phyloP scores from a whole-genome alignment of 2,113 vertebrate genomes.

The Orientallactaga bullata region DNA sequence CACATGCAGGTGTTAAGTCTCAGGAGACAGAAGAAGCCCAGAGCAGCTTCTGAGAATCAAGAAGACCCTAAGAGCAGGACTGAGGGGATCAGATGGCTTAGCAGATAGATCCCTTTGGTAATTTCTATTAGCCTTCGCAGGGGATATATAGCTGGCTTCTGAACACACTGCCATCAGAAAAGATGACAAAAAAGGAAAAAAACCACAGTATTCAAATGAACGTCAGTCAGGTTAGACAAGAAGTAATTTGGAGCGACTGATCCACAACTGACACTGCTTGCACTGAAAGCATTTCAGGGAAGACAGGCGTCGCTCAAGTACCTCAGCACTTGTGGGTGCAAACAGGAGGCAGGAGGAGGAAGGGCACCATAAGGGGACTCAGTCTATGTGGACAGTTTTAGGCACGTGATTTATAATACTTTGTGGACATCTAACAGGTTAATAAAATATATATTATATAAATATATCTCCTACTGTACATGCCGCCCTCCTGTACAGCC shows the following conservation, averaged over 20 bases:
- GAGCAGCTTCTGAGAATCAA: slow-evolving; percentile 23
- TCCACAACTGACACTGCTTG: neutral
- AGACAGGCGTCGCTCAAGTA: slow-evolving; percentile 22
- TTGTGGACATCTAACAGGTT: slow-evolving; percentile 69
- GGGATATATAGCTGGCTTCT: neutral
- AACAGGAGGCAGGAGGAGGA: neutral
- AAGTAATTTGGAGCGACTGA: slow-evolving; percentile 45
- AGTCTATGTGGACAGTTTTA: slow-evolving; percentile 77
- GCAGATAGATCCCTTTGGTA: neutral
- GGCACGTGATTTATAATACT: slow-evolving; percentile 80
- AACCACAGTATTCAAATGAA: slow-evolving; percentile 79
- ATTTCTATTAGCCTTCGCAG: neutral
- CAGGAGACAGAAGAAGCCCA: slow-evolving; percentile 1
- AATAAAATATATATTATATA: slow-evolving; percentile 83
- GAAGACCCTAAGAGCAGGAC: slow-evolving; percentile 13
- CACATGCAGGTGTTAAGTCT: neutral
- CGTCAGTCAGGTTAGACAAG: slow-evolving; percentile 55
- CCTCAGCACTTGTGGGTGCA: neutral
- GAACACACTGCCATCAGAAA: slow-evolving; percentile 6
- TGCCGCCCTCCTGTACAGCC: neutral
- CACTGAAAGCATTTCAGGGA: neutral
- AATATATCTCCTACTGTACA: slow-evolving; percentile 80
- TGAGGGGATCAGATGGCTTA: neutral
- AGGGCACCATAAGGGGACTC: neutral
- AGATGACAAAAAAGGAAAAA: slow-evolving; percentile 64